A percentile compares a stretch with the other conserved stretches of the same genome.
These are phyloP conservation scores for Sebastes matsubarae DNA, from an alignment of 2,797 vertebrate genomes.

Conservation along the genomic window DNA sequence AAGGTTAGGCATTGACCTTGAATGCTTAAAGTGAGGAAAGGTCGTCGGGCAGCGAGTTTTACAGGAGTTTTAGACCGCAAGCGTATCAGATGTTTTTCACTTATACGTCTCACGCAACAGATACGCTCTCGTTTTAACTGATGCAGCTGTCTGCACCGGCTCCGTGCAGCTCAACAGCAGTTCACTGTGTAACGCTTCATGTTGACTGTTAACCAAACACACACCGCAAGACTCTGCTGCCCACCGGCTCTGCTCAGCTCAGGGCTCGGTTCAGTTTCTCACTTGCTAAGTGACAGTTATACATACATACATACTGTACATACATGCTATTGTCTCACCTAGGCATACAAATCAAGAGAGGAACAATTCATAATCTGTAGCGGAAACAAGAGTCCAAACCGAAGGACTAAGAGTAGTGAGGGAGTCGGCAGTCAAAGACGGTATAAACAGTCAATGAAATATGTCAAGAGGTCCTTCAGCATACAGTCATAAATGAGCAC, in stretches of 20 bases:
- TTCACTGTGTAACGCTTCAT: not conserved
- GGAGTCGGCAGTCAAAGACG: not conserved
- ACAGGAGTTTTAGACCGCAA: not conserved
- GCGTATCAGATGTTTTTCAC: not conserved
- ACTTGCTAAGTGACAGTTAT: not conserved
- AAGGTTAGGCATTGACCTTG: no score
- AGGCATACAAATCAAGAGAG: not conserved
- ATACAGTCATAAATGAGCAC: not conserved
- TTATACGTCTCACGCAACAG: not conserved
- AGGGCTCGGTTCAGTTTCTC: not conserved
- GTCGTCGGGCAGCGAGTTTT: no score
- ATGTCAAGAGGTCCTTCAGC: not conserved
- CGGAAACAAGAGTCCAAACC: no score
- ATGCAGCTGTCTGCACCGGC: not conserved
- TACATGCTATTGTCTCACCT: not conserved
- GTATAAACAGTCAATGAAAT: not conserved
- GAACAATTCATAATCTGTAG: accelerated
- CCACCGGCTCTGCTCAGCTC: no score
- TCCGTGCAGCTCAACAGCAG: not conserved
- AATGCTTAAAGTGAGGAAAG: no score
- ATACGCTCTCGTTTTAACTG: not conserved
- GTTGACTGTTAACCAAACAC: not conserved
- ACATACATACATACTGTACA: not conserved
- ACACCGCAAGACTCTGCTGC: no score
- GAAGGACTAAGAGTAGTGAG: not conserved